Percentiles rank a stretch among this genome's conserved stretches.
Conservation (phyloP, 2,797 vertebrate species). For the Lateolabrax maculatus region DNA sequence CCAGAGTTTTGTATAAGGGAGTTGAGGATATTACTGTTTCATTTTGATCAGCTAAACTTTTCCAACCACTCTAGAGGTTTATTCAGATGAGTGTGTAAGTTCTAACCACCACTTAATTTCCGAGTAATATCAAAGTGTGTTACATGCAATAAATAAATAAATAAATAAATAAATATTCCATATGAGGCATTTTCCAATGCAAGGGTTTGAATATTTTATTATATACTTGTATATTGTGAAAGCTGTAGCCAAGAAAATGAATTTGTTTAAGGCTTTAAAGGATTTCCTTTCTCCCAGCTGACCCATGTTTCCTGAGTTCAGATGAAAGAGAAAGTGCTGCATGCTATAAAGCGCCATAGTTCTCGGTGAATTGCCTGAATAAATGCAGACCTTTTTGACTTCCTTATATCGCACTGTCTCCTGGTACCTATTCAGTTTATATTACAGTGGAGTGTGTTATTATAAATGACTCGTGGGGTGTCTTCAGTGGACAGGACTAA, state of each 20-base stretch:
- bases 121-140: constrained; percentile 14
- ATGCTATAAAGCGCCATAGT: constrained; percentile 68
- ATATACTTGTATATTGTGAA: constrained; percentile 22
- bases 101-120: not conserved
- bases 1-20: not conserved
- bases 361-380: constrained; percentile 55
- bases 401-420: constrained; percentile 62
- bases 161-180: constrained; percentile 9
- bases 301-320: constrained; percentile 58
- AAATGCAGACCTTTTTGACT: constrained; percentile 73
- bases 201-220: constrained; percentile 43
- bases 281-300: constrained; percentile 51
- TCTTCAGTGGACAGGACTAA: constrained; percentile 60
- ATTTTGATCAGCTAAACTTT: constrained; percentile 1
- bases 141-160: not conserved
- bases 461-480: constrained; percentile 64
- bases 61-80: not conserved
- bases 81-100: not conserved
- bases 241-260: constrained; percentile 18
- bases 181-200: constrained; percentile 41
- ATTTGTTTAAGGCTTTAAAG: constrained; percentile 49
- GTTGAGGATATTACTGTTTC: not conserved
- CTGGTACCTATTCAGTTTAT: constrained; percentile 71
- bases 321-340: constrained; percentile 65
- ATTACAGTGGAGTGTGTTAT: constrained; percentile 72